These are phyloP conservation scores for Girardinus metallicus DNA, from an alignment of 2,797 vertebrate genomes.

Conservation along the genomic window DNA sequence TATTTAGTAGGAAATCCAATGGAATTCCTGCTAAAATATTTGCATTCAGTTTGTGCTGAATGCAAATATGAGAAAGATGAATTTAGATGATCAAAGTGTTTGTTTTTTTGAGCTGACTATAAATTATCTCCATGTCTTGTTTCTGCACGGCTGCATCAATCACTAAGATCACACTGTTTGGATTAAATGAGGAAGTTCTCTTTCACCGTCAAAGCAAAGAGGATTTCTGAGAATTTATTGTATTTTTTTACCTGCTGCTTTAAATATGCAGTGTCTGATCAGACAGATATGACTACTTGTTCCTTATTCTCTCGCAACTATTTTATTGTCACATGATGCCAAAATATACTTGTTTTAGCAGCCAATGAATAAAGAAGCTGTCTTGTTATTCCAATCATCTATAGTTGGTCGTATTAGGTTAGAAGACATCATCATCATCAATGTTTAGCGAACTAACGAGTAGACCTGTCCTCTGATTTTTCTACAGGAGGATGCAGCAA, in stretches of 20 bases:
- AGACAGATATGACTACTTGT: not conserved
- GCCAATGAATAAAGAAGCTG: not conserved
- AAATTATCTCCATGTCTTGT: conserved; percentile 23
- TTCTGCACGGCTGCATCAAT: conserved; percentile 28
- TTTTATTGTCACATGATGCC: not conserved
- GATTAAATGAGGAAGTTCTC: not conserved
- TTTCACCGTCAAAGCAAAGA: not conserved
- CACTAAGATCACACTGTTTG: not conserved
- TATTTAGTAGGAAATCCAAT: not conserved
- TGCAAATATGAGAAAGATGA: conserved; percentile 31
- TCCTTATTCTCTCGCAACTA: not conserved
- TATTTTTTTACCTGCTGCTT: not conserved
- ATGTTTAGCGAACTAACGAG: conserved; percentile 8
- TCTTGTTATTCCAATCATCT: not conserved
- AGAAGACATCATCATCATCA: conserved; percentile 14
- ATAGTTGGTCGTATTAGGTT: not conserved
- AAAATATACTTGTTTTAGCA: not conserved
- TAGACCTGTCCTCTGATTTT: conserved; percentile 14
- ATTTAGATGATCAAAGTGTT: conserved; percentile 42
- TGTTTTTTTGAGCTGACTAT: conserved; percentile 30
- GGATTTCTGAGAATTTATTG: not conserved
- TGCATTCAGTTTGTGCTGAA: conserved; percentile 18
- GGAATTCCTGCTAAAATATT: no score
- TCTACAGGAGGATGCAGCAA: conserved; percentile 29
- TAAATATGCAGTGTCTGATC: not conserved